A percentile compares a stretch with the other conserved stretches of the same genome.
phyloP scores from a whole-genome alignment of 2,888 invertebrate genomes.

The Melanostoma mellinum region DNA sequence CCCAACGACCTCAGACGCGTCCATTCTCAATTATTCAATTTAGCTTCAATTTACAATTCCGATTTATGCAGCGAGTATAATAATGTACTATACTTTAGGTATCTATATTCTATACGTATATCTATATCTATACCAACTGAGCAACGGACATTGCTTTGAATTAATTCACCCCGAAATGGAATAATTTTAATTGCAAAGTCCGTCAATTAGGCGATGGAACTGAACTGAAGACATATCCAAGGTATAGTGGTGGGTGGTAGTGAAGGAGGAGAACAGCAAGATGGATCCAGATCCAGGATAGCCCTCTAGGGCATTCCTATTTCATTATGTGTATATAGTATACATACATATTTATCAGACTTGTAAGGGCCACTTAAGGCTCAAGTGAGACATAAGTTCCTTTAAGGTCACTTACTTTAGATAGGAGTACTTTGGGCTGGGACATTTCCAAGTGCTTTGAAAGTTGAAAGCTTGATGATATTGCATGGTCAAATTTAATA shows the following conservation, averaged over 20 bases:
- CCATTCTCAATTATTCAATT: slow-evolving; percentile 72
- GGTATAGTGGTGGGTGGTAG: not conserved
- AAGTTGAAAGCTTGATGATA: slow-evolving; percentile 1
- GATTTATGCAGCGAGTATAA: slow-evolving; percentile 63
- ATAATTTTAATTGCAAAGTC: slow-evolving; percentile 73
- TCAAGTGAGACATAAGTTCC: slow-evolving; percentile 68
- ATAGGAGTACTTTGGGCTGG: slow-evolving; percentile 32
- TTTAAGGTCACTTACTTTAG: slow-evolving; percentile 59
- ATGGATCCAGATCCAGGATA: slow-evolving; percentile 24
- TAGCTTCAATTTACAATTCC: slow-evolving; percentile 70
- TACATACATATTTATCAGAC: slow-evolving; percentile 59
- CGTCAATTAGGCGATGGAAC: slow-evolving; percentile 55
- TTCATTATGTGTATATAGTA: slow-evolving; percentile 43
- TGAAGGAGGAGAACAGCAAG: not conserved
- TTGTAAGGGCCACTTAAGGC: slow-evolving; percentile 63
- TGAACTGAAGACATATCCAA: not conserved
- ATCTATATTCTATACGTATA: not conserved
- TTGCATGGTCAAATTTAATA: not conserved
- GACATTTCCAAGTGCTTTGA: slow-evolving; percentile 26
- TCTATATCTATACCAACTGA: slow-evolving; percentile 1
- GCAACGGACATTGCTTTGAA: slow-evolving; percentile 60
- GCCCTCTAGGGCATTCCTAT: slow-evolving; percentile 41
- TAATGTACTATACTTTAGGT: not conserved
- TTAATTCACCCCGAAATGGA: slow-evolving; percentile 70
- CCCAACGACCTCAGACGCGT: slow-evolving; percentile 53